Evolutionary conservation across 1,140 invertebrate species (phyloP), one percentile per base, ranked within the genome.

Genomic region (Drosophila bifasciata): DNA sequence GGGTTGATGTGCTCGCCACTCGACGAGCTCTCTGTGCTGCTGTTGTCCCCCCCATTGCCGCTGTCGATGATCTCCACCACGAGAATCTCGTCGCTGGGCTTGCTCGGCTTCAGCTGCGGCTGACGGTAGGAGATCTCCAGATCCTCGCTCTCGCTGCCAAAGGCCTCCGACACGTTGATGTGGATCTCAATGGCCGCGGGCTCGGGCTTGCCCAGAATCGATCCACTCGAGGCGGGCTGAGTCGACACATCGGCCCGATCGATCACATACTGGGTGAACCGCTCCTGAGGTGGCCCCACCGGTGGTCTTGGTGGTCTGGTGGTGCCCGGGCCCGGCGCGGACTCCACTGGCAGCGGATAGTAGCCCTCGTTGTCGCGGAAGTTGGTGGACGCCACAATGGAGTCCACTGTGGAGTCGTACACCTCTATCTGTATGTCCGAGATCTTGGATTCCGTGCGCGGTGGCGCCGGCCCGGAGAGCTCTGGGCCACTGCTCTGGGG

Each of bases 371-470:
- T 74, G 48, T 91, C 89, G 0, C 80, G 77, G 50, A 91, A 91
- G 49, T 91, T 91, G 0, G 89, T 91, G 0, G 89, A 89, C 2
- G 89, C 81, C 41, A 91, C 79, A 5, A 91, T 90, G 3, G 89
- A 90, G 16, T 91, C 89, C 28, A 91, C 74, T 0, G 89, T 91
- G 5, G 89, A 91, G 46, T 91, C 90, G 4, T 91, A 91, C 0
- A 91, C 90, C n/a, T 91, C 90, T 7, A 91, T 91, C 55, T 91
- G 90, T 17, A 91, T 91, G 23, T 91, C 90, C 0, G 89, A 91
- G 23, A 91, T 91, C 55, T 90, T 91, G 9, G 90, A 91, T 16
- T 91, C 90, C 6, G 71, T 89, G 21, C 80, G 88, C 2, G 64
- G 64, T 17, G 68, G 56, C 44, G 51, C 41, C 6, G 57, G 51